Conservation (phyloP, 1,140 invertebrate species). For the Brachystomella parvula region DNA sequence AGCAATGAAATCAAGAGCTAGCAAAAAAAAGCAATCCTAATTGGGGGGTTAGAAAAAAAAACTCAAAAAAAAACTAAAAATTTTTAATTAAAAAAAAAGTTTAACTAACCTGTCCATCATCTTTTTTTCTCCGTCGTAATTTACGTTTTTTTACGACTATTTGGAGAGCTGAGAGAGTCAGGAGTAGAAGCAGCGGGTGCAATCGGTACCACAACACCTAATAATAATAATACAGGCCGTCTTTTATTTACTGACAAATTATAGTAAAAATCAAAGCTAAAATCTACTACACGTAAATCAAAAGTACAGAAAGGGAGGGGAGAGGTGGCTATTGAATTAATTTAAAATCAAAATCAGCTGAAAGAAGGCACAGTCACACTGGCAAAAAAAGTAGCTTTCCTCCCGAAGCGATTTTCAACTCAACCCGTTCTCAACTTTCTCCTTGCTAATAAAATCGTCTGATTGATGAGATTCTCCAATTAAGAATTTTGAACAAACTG, state of each 20-base stretch:
- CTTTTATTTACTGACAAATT: neutral
- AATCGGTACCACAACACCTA: slow-evolving; percentile 38
- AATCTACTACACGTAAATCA: neutral
- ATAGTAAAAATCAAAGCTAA: neutral
- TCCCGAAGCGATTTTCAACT: too few species aligned
- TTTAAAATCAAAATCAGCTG: neutral
- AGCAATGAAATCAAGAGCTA: too few species aligned
- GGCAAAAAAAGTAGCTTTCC: neutral
- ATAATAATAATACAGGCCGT: slow-evolving; percentile 1
- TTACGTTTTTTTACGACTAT: slow-evolving; percentile 39
- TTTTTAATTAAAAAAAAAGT: too few species aligned
- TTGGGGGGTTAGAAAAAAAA: slow-evolving; percentile 17
- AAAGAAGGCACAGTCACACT: neutral
- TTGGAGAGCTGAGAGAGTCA: slow-evolving; percentile 26
- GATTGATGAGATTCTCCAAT: too few species aligned
- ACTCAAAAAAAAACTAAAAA: too few species aligned
- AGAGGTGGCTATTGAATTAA: neutral
- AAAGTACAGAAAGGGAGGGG: slow-evolving; percentile 5
- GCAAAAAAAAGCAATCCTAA: too few species aligned
- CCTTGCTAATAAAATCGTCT: too few species aligned
- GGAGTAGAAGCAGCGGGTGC: slow-evolving; percentile 32
- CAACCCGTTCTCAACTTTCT: too few species aligned
- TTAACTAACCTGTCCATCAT: slow-evolving; percentile 34
- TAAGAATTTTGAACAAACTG: too few species aligned
- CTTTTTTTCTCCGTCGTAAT: slow-evolving; percentile 38